Evolutionary conservation across 2,113 vertebrate species (phyloP), one percentile per base, ranked within the genome.

Genomic region (Stigmatopora argus): DNA sequence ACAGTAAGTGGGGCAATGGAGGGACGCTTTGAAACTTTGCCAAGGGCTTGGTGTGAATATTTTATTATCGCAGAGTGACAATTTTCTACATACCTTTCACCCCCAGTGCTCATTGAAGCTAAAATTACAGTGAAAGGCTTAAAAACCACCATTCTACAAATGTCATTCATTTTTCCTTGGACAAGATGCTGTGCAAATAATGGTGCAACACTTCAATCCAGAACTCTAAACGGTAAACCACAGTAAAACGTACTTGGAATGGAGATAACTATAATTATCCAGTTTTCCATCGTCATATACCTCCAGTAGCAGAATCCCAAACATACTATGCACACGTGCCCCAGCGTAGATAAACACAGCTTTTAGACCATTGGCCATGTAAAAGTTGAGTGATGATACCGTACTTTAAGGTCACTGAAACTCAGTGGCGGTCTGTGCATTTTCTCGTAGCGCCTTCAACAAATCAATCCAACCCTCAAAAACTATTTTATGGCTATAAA

Each of bases 231-330:
- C 18, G 6, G 18, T 15, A 51, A 76, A 60, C 71, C 75, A 81
- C 72, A 84, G 66, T 77, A 88, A 86, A 89, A 90, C 85, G 90
- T 91, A 90, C 47, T 52, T 52, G 49, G 65, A 65, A 68, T 67
- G 66, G 78, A 69, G 82, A 90, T 89, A 73, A 87, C 83, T 83
- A 80, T 89, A 80, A 89, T 91, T 86, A 87, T 83, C 63, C 83
- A 71, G 64, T 86, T 87, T 78, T 87, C 78, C 72, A 72, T 84
- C 71, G 62, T 86, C 84, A 74, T 86, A 80, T 86, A 80, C 77
- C 82, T 86, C 79, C 65, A 73, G 71, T 66, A 70, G 76, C 23
- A 65, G 86, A 87, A 87, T 83, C 80, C 71, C 64, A 63, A 47
- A 65, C 67, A 69, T 66, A 75, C 78, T 26, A 60, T 67, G 66